Percentiles rank a stretch among this genome's conserved stretches.
Evolutionary conservation across 2,888 invertebrate genomes (phyloP).

Genomic region (Scaptomyza caliginosa): DNA sequence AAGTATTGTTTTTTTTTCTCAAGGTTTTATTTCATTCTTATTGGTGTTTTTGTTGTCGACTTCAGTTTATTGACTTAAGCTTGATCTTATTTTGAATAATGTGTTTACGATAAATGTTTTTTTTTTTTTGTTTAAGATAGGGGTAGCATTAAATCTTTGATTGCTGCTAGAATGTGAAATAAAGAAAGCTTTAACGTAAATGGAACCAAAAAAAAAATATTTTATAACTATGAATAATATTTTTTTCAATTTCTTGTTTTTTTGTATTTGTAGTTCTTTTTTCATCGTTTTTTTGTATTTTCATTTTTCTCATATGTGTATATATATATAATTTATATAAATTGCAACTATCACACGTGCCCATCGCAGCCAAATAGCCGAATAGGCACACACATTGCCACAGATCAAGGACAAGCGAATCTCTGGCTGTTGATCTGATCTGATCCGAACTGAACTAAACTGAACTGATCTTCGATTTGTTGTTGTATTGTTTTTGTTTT

Average conservation of each 20-base stretch:
- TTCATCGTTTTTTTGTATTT: conserved; percentile 35
- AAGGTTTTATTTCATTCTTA: conserved; percentile 38
- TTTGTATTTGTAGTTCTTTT: conserved; percentile 37
- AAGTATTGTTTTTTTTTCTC: conserved; percentile 54
- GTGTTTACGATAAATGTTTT: conserved; percentile 49
- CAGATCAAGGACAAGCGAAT: conserved; percentile 64
- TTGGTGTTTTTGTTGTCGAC: conserved; percentile 28
- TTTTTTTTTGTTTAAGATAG: conserved; percentile 52
- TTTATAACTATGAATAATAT: conserved; percentile 58
- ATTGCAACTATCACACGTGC: conserved; percentile 80
- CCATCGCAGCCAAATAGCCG: conserved; percentile 55
- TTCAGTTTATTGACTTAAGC: conserved; percentile 45
- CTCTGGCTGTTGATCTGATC: conserved; percentile 62
- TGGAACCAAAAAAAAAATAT: conserved; percentile 49
- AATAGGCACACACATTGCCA: conserved; percentile 74
- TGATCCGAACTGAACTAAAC: conserved; percentile 39
- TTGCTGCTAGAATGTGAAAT: conserved; percentile 63
- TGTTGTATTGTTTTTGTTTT: conserved; percentile 12
- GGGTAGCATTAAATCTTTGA: conserved; percentile 76
- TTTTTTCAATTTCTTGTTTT: conserved; percentile 46
- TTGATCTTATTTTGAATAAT: conserved; percentile 36
- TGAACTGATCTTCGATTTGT: conserved; percentile 47
- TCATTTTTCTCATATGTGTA: conserved; percentile 38
- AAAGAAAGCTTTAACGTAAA: conserved; percentile 53
- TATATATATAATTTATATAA: conserved; percentile 72